Evolutionary conservation across 2,113 vertebrate genomes (phyloP).

Genomic region (Gadus macrocephalus): DNA sequence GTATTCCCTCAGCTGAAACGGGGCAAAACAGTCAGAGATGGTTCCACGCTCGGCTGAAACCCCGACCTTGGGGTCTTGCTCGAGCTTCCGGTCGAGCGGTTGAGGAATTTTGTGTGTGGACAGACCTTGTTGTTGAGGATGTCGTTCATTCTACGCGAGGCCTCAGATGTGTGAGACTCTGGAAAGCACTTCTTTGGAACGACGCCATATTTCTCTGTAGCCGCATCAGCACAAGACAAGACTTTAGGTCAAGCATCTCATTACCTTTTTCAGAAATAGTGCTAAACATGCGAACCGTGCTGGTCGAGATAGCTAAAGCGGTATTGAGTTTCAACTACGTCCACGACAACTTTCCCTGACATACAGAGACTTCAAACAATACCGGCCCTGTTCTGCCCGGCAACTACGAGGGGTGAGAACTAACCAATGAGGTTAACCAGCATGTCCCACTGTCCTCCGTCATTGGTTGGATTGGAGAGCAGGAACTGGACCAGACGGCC

Average conservation of each 20-base stretch:
- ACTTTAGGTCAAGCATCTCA: background rate
- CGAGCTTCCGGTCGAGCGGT: background rate
- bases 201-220: slow-evolving; percentile 92
- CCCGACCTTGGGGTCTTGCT: background rate
- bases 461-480: slow-evolving; percentile 89
- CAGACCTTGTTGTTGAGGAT: slow-evolving; percentile 95
- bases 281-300: too few relatives aligned
- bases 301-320: too few relatives aligned
- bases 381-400: too few relatives aligned
- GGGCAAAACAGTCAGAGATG: background rate
- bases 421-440: slow-evolving; percentile 94
- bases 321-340: too few relatives aligned
- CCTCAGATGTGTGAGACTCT: slow-evolving; percentile 93
- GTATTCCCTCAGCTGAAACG: slow-evolving; percentile 90
- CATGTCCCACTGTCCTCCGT: slow-evolving; percentile 99
- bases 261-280: background rate
- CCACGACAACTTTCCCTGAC: too few relatives aligned
- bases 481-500: slow-evolving; percentile 90
- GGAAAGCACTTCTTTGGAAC: slow-evolving; percentile 97
- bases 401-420: slow-evolving; percentile 28
- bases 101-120: background rate
- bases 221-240: background rate
- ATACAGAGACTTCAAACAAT: too few relatives aligned
- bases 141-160: slow-evolving; percentile 94
- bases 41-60: background rate